Percentiles rank a stretch among this genome's conserved stretches.
These are phyloP conservation scores for Andricus curvator DNA, from an alignment of 2,888 invertebrate genomes.

Conservation along the genomic window DNA sequence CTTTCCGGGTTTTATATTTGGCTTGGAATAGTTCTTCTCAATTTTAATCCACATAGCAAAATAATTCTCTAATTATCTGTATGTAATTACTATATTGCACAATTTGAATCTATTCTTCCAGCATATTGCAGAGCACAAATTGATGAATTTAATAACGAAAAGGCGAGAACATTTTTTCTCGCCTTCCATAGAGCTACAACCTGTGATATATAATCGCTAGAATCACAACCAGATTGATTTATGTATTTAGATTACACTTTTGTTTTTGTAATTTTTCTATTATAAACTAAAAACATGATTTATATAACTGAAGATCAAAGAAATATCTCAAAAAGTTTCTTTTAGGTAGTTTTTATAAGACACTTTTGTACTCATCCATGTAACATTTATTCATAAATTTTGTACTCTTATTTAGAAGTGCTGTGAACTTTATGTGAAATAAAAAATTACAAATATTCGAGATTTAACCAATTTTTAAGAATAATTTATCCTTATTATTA, in stretches of 20 bases:
- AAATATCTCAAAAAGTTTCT: no score
- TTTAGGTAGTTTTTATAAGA: no score
- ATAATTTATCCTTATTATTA: no score
- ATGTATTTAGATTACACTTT: not conserved
- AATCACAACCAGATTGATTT: conserved; percentile 2
- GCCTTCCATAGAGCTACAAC: conserved; percentile 58
- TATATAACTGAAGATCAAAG: no score
- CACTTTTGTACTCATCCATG: no score
- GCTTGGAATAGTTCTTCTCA: not conserved
- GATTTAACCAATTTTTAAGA: not conserved
- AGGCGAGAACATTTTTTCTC: conserved; percentile 54
- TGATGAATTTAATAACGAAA: conserved; percentile 47
- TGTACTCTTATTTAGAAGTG: conserved; percentile 19
- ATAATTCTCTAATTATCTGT: not conserved
- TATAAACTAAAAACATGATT: not conserved
- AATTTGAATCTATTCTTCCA: not conserved
- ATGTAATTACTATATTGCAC: not conserved
- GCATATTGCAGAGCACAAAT: not conserved
- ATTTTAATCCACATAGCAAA: not conserved
- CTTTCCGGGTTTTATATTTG: not conserved
- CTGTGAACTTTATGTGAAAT: conserved; percentile 56
- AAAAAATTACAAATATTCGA: not conserved
- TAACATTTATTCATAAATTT: not conserved
- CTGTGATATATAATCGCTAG: conserved; percentile 59
- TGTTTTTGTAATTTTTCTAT: not conserved